phyloP scores from a whole-genome alignment of 1,140 invertebrate genomes.

The Hycleus cichorii region DNA sequence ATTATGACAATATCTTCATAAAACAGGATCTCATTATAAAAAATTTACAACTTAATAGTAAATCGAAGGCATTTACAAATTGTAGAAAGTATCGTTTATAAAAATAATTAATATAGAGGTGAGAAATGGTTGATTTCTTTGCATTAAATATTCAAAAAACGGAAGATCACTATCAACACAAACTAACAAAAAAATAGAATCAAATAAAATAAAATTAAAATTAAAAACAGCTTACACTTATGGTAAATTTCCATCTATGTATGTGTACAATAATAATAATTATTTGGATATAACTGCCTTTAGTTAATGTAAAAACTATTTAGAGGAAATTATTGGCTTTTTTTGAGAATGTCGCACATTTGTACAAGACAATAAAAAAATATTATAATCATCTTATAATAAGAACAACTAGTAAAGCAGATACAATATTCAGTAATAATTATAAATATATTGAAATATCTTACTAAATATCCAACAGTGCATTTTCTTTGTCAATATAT shows the following conservation, averaged over 20 bases:
- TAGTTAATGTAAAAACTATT: no score
- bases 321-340: no score
- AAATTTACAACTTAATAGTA: slow-evolving; percentile 23
- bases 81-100: slow-evolving; percentile 3
- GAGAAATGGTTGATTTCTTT: no score
- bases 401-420: slow-evolving; percentile 24
- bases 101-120: no score
- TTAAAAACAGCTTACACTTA: no score
- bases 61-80: slow-evolving; percentile 19
- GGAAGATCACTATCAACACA: no score
- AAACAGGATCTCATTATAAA: slow-evolving; percentile 23
- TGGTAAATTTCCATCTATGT: no score
- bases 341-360: neutral
- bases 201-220: no score
- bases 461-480: slow-evolving; percentile 25
- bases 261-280: no score
- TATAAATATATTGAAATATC: slow-evolving; percentile 22
- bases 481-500: slow-evolving; percentile 21
- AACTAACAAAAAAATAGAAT: no score
- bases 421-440: slow-evolving; percentile 18
- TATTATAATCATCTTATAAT: slow-evolving; percentile 15
- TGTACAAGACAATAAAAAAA: slow-evolving; percentile 14
- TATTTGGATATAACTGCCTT: no score
- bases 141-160: no score
- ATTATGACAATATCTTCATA: slow-evolving; percentile 26